Conservation (phyloP, 2,888 invertebrate genomes). For the Orthosia cruda region DNA sequence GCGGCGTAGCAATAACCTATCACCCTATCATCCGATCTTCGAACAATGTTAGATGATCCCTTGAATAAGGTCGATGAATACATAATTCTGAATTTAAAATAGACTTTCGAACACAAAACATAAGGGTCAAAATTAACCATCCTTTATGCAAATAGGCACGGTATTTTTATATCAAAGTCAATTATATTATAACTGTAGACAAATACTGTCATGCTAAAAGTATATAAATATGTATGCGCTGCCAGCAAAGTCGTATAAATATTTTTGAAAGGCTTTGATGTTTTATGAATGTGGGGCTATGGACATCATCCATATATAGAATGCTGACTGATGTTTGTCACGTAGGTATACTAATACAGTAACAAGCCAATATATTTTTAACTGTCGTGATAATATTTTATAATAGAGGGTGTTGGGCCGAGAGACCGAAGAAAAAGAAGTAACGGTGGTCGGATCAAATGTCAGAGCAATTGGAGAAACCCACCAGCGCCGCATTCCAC, state of each 20-base stretch:
- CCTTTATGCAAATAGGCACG: constrained; percentile 4
- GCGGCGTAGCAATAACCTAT: constrained; percentile 36
- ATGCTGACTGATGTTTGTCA: not conserved
- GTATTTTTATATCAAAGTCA: constrained; percentile 21
- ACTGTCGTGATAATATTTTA: not conserved
- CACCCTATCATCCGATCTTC: constrained; percentile 17
- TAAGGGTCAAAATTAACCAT: constrained; percentile 10
- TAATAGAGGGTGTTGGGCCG: too few species aligned
- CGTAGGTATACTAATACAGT: not conserved
- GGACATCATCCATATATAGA: not conserved
- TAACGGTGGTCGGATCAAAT: too few species aligned
- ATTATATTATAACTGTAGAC: constrained; percentile 32
- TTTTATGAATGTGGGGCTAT: constrained; percentile 52
- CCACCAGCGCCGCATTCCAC: too few species aligned
- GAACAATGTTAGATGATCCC: constrained; percentile 14
- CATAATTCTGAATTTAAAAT: constrained; percentile 14
- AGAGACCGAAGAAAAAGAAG: too few species aligned
- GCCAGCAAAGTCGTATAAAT: constrained; percentile 46
- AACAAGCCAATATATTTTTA: not conserved
- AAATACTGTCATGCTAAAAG: constrained; percentile 45
- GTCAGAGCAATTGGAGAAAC: too few species aligned
- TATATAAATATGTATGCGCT: constrained; percentile 58
- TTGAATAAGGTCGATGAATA: constrained; percentile 46
- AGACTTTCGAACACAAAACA: not conserved
- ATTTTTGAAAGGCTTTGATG: constrained; percentile 60